A percentile compares a stretch with the other conserved stretches of the same genome.
Evolutionary conservation across 1,140 invertebrate genomes (phyloP).

Genomic region (Littorina saxatilis): DNA sequence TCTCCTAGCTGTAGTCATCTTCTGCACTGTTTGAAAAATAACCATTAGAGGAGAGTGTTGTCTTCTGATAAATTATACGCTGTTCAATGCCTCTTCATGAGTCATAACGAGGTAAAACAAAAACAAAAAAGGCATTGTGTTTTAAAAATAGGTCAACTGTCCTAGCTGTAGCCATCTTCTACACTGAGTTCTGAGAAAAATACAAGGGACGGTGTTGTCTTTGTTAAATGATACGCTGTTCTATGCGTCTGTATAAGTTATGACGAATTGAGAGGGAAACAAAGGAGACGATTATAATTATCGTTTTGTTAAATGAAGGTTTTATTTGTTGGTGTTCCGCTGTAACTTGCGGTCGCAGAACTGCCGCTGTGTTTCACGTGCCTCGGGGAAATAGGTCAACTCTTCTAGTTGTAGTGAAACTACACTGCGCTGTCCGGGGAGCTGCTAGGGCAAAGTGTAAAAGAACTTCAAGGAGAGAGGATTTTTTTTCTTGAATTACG

Average conservation of each 20-base stretch:
- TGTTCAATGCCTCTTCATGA: too few relatives aligned
- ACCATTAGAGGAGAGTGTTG: neutral
- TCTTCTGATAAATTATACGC: too few relatives aligned
- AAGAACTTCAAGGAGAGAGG: neutral
- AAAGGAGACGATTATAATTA: too few relatives aligned
- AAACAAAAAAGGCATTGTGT: too few relatives aligned
- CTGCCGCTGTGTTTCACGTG: constrained; percentile 36
- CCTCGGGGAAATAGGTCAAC: constrained; percentile 25
- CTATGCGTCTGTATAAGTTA: too few relatives aligned
- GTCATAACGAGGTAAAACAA: too few relatives aligned
- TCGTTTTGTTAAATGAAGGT: too few relatives aligned
- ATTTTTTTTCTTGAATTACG: too few relatives aligned
- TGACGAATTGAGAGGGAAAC: too few relatives aligned
- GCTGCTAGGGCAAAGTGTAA: neutral
- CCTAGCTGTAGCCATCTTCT: neutral
- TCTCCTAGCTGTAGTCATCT: neutral
- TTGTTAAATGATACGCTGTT: too few relatives aligned
- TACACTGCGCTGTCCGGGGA: neutral
- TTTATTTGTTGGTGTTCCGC: constrained; percentile 35
- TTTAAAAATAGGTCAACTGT: neutral
- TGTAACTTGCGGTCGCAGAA: constrained; percentile 49
- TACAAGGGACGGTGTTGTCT: too few relatives aligned
- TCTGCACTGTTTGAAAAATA: neutral
- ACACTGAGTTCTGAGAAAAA: too few relatives aligned
- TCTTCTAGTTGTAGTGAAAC: neutral